A percentile compares a stretch with the other conserved stretches of the same genome.
These are phyloP conservation scores for Gallinago solitaria DNA, from an alignment of 2,797 vertebrate species.

Conservation along the genomic window DNA sequence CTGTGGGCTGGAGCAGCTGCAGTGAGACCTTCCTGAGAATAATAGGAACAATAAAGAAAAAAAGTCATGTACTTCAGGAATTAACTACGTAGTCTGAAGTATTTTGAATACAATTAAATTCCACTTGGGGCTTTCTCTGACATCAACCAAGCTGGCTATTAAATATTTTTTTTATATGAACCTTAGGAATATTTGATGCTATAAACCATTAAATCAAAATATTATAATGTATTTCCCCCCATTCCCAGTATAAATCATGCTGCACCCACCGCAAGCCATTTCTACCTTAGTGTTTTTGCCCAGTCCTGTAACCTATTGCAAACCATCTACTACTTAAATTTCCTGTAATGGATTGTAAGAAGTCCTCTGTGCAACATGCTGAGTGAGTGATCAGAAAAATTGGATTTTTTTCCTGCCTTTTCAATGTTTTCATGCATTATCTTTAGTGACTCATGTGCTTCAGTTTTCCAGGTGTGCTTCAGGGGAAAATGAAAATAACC, in stretches of 20 bases:
- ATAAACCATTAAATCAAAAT: not conserved
- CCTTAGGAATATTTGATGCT: not conserved
- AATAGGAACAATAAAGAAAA: not conserved
- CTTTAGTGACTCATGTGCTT: not conserved
- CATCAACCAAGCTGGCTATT: not conserved
- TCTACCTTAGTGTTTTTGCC: not conserved
- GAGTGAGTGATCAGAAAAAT: not conserved
- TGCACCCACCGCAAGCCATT: not conserved
- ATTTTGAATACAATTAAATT: slow-evolving; percentile 41
- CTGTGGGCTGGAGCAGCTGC: not conserved
- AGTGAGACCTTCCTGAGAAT: not conserved
- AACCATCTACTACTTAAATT: not conserved
- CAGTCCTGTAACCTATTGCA: not conserved
- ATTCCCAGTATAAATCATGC: not conserved
- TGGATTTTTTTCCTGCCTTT: not conserved
- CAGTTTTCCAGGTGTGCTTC: slow-evolving; percentile 5
- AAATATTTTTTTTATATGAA: not conserved
- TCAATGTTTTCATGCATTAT: not conserved
- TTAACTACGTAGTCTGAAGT: not conserved
- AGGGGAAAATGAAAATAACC: not conserved
- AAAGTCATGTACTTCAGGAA: not conserved
- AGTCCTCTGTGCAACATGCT: not conserved
- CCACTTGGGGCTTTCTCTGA: not conserved
- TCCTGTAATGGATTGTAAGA: not conserved
- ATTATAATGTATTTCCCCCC: not conserved